Base-by-base conservation (phyloP, 2,888 invertebrate genomes). In the Thysanoteuthis rhombus region DNA sequence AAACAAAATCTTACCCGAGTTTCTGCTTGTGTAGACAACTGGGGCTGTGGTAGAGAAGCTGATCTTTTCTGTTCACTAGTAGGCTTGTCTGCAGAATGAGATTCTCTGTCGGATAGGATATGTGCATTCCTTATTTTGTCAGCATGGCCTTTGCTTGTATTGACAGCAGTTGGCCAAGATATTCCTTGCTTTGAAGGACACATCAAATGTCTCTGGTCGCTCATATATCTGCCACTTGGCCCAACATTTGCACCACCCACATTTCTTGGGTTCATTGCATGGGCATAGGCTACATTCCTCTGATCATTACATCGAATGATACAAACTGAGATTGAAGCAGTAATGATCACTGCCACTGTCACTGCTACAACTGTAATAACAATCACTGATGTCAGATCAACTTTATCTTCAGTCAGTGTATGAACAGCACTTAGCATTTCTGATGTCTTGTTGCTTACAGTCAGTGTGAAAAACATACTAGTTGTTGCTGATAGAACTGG, bases 361-460 rank as follows among this genome's bases (percentile, higher is more conserved):
- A 75, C 75, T 75, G 75, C 75, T 75, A 75, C 75, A 75, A 75
- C 36, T 1, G 75, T 75, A 75, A 75, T 75, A 75, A 75, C 36
- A 75, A 75, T 75, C n/a, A 75, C 75, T 75, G 75, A 75, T 75
- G 75, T 75, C n/a, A 75, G 75, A 75, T 75, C 75, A 75, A 75
- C 75, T 75, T 75, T 75, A 75, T 75, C 75, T 75, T 75, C 75
- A 75, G 75, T 75, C 12, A 75, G 10, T 8, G 75, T 75, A 75
- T 75, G 75, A 75, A 75, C 12, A 19, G 75, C 75, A 75, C 75
- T 75, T 75, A 36, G n/a, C n/a, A n/a, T n/a, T n/a, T n/a, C n/a
- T n/a, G n/a, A n/a, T 75, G 75, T 75, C 75, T 75, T 75, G 75
- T 75, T 75, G n/a, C 75, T 75, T 75, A 75, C n/a, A 75, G 75